A percentile compares a stretch with the other conserved stretches of the same genome.
These are phyloP conservation scores for Chroicocephalus ridibundus DNA, from an alignment of 2,113 vertebrate species.

Conservation along the genomic window DNA sequence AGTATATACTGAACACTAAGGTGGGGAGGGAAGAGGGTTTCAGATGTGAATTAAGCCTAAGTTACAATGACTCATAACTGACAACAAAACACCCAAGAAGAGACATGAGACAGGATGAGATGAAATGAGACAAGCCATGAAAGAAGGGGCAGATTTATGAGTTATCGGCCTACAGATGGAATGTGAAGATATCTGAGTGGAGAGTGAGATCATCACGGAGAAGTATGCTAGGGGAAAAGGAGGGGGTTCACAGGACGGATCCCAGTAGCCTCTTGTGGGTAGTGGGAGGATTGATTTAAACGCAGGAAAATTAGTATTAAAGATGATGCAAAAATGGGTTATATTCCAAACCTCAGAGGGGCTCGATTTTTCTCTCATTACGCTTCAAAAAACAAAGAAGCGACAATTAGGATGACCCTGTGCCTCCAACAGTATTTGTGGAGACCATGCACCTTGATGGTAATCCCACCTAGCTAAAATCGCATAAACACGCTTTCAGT, in stretches of 20 bases:
- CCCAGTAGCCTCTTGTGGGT: background rate
- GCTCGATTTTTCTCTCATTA: background rate
- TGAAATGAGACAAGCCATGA: slow-evolving; percentile 22
- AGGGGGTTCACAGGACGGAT: background rate
- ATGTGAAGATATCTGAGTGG: background rate
- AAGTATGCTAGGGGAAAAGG: background rate
- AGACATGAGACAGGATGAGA: slow-evolving; percentile 1
- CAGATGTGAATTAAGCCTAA: background rate
- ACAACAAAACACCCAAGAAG: slow-evolving; percentile 18
- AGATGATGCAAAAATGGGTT: background rate
- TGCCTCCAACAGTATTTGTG: background rate
- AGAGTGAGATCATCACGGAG: slow-evolving; percentile 23
- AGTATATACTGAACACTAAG: background rate
- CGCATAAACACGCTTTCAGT: background rate
- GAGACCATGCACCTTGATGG: background rate
- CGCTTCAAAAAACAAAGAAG: background rate
- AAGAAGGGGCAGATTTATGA: slow-evolving; percentile 35
- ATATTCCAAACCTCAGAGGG: background rate
- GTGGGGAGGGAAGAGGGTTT: background rate
- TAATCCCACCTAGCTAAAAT: background rate
- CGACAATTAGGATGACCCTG: background rate
- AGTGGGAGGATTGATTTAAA: background rate
- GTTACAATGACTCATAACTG: slow-evolving; percentile 26
- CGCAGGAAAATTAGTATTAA: background rate
- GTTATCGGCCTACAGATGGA: slow-evolving; percentile 11